These are phyloP conservation scores for Alcedo quadribrachys DNA, from an alignment of 2,797 vertebrate genomes.

Conservation along the genomic window DNA sequence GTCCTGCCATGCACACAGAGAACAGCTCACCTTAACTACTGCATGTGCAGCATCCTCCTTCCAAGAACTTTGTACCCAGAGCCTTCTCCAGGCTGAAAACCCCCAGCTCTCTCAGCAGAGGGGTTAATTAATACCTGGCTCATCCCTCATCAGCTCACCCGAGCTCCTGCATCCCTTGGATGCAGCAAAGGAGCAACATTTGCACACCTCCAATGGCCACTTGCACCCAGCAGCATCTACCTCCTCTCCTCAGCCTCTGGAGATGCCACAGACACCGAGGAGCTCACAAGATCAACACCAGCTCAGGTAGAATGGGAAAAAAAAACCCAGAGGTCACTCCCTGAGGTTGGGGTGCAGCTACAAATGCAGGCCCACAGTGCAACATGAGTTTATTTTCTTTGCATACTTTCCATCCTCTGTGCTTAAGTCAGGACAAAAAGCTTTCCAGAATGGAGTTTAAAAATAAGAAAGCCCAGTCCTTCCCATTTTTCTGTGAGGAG, in stretches of 20 bases:
- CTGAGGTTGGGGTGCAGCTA: not conserved
- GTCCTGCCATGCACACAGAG: not conserved
- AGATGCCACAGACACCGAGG: accelerated
- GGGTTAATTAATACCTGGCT: not conserved
- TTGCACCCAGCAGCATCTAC: not conserved
- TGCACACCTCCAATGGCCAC: not conserved
- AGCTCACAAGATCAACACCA: not conserved
- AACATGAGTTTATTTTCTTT: not conserved
- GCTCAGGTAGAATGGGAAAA: not conserved
- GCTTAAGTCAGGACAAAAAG: not conserved
- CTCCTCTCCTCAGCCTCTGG: not conserved
- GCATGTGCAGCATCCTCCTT: not conserved
- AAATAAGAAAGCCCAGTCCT: not conserved
- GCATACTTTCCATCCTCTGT: not conserved
- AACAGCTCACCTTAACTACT: not conserved
- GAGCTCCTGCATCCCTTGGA: not conserved
- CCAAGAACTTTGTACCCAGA: not conserved
- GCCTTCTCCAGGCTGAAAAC: not conserved
- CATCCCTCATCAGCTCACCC: not conserved
- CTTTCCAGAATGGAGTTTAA: not conserved
- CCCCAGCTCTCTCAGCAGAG: not conserved
- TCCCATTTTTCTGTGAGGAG: not conserved
- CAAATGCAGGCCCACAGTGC: not conserved
- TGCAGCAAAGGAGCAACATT: not conserved
- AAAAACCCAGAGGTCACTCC: not conserved